Base-by-base conservation (phyloP, 92 coral and sea anemone genomes). In the Diadumene lineata region DNA sequence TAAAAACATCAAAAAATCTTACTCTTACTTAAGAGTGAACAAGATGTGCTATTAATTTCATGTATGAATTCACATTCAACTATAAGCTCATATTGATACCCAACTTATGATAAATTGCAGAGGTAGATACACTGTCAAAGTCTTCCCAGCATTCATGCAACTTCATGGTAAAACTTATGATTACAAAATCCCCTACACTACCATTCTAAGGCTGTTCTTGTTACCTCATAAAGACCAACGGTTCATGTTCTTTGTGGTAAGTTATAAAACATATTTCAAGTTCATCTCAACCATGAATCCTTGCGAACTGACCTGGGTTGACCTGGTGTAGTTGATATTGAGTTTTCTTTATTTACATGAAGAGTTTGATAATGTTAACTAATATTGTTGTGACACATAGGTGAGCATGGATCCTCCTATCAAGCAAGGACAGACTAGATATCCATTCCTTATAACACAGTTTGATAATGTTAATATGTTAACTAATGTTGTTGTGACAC, bases 91-190 rank as follows among this genome's bases (percentile, higher is more conserved):
- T n/a, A n/a, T n/a, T n/a, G n/a, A n/a, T n/a, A n/a, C n/a, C n/a
- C n/a, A n/a, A n/a, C n/a, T n/a, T n/a, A n/a, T n/a, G n/a, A n/a
- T n/a, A n/a, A n/a, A n/a, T n/a, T 77, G 11, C 66, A 94, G 99
- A 70, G 99, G 99, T 31, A 91, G 99, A 13, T 96, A 96, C 81
- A 86, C 93, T 53, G 83, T 93, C 82, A 96, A 96, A 73, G 92
- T 96, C 23, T 96, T 88, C 66, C 99, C 99, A 30, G 81, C 93
- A 23, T 96, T 96, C 67, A 76, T 96, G 50, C 99, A 96, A 69
- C 97, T 96, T 55, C 99, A 96, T 81, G 99, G 99, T 58, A 96
- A 96, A 89, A 96, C 99, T 21, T 96, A 96, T 38, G 99, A 96
- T 83, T 92, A 96, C 96, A 96, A 96, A 81, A 96, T 96, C 58